Percentiles rank a stretch among this genome's conserved stretches.
Evolutionary conservation across 2,888 invertebrate genomes (phyloP).

Genomic region (Papilio demoleus): DNA sequence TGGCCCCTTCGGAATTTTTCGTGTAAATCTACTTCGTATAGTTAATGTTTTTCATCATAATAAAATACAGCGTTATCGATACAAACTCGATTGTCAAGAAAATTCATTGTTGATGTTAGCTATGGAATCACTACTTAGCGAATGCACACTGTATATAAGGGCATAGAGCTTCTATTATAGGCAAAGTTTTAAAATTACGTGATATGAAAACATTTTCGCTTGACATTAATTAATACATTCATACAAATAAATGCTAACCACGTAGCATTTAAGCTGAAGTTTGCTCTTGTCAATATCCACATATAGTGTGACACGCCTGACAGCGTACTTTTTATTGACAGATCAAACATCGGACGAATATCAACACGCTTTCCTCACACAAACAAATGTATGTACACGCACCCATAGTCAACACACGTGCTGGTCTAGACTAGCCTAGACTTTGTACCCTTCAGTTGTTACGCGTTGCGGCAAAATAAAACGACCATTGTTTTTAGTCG

Average conservation of each 20-base stretch:
- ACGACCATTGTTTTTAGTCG: too few species aligned
- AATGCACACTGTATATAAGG: too few species aligned
- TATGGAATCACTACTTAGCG: too few species aligned
- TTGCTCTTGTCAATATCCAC: conserved; percentile 15
- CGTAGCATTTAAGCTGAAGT: neutral
- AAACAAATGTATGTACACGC: conserved; percentile 22
- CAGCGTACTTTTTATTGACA: conserved; percentile 29
- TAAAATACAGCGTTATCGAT: too few species aligned
- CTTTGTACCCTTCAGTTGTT: conserved; percentile 44
- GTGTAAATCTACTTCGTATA: too few species aligned
- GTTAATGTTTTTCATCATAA: too few species aligned
- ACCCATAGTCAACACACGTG: conserved; percentile 44
- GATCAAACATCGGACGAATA: conserved; percentile 19
- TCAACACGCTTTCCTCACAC: conserved; percentile 20
- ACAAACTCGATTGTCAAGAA: too few species aligned
- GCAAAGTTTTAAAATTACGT: neutral
- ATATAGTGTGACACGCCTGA: conserved; percentile 13
- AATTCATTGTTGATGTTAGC: too few species aligned
- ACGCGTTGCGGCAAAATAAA: neutral
- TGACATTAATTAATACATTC: conserved; percentile 4
- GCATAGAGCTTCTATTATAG: neutral
- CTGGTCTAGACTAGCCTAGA: conserved; percentile 47
- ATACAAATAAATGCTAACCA: conserved; percentile 17
- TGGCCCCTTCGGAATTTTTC: too few species aligned
- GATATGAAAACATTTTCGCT: conserved; percentile 7